These are phyloP conservation scores for Cetonia aurata DNA, from an alignment of 2,888 invertebrate genomes.

Conservation along the genomic window DNA sequence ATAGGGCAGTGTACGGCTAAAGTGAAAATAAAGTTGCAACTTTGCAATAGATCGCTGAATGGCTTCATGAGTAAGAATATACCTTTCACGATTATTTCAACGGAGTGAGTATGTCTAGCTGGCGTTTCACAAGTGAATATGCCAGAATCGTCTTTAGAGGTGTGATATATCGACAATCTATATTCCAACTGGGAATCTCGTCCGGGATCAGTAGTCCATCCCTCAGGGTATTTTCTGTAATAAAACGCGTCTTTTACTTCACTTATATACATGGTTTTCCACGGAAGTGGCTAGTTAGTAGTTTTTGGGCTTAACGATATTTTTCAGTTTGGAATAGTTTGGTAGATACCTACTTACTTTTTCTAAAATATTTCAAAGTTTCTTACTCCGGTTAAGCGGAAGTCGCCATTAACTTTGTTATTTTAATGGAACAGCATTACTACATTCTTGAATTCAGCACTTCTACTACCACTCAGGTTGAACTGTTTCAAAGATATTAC, in stretches of 20 bases:
- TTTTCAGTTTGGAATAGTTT: too few species aligned
- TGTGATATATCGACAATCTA: constrained; percentile 83
- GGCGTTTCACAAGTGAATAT: constrained; percentile 88
- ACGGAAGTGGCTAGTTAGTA: too few species aligned
- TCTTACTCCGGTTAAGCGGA: too few species aligned
- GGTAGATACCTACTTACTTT: too few species aligned
- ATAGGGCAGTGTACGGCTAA: constrained; percentile 83
- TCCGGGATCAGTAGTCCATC: constrained; percentile 86
- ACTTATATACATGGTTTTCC: too few species aligned
- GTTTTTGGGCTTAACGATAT: too few species aligned
- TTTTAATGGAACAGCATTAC: too few species aligned
- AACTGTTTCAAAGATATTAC: too few species aligned
- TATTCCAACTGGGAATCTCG: constrained; percentile 85
- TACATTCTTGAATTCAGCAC: too few species aligned
- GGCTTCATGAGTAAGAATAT: constrained; percentile 38
- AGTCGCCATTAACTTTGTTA: too few species aligned
- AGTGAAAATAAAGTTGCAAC: constrained; percentile 5
- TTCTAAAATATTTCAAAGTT: too few species aligned
- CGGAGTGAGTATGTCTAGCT: constrained; percentile 82
- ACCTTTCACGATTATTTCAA: constrained; percentile 86
- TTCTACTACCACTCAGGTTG: too few species aligned
- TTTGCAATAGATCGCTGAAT: constrained; percentile 34
- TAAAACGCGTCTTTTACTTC: not conserved
- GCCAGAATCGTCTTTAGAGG: constrained; percentile 87
- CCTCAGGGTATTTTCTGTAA: constrained; percentile 78